Evolutionary conservation across 2,113 vertebrate species (phyloP).

Genomic region (Phalacrocorax aristotelis): DNA sequence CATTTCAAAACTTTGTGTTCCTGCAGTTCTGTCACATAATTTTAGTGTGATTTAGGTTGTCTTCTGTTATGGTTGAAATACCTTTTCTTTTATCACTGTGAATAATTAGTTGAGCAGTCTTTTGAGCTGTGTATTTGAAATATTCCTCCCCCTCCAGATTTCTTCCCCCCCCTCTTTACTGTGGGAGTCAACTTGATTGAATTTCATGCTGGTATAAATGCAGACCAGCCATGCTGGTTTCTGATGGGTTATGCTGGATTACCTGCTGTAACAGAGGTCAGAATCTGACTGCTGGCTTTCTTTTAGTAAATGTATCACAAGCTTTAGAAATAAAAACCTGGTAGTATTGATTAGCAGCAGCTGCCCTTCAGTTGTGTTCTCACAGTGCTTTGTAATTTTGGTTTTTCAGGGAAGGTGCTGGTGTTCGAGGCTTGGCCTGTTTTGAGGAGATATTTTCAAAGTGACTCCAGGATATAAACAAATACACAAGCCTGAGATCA

Average conservation of each 20-base stretch:
- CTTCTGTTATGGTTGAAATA: neutral
- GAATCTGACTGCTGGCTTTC: neutral
- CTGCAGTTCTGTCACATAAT: fast-evolving
- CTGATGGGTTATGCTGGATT: neutral
- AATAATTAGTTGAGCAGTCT: neutral
- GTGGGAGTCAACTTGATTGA: neutral
- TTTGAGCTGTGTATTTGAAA: neutral
- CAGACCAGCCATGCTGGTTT: neutral
- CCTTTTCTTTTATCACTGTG: neutral
- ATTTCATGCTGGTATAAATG: neutral
- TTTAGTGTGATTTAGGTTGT: neutral
- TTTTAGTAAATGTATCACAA: neutral
- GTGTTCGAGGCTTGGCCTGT: neutral
- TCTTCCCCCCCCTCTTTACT: neutral
- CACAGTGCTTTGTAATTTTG: neutral
- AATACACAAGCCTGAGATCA: neutral
- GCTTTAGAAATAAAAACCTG: neutral
- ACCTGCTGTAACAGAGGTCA: fast-evolving
- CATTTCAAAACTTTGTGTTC: neutral
- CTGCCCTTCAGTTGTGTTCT: neutral
- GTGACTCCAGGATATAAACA: neutral
- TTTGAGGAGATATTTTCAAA: neutral
- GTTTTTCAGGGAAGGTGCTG: neutral
- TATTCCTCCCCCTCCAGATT: neutral
- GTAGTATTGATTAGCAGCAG: neutral